phyloP scores from a whole-genome alignment of 2,113 vertebrate species.

The Calidris pugnax region DNA sequence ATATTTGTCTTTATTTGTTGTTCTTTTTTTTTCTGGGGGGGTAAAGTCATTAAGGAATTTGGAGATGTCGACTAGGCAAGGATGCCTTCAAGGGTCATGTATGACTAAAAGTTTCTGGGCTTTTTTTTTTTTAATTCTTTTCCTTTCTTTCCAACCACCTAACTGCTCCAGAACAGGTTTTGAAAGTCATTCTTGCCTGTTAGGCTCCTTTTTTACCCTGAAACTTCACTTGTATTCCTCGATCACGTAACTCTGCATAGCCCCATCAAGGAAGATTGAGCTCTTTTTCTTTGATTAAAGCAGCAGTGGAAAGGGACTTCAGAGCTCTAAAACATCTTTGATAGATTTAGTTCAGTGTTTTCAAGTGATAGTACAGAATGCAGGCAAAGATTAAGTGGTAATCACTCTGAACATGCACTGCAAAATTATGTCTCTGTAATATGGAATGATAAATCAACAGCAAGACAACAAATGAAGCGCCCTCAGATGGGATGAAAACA shows the following conservation, averaged over 20 bases:
- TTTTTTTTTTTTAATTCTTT: background rate
- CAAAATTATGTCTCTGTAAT: background rate
- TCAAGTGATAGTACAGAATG: background rate
- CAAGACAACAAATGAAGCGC: background rate
- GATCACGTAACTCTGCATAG: background rate
- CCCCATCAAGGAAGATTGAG: background rate
- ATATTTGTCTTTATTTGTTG: background rate
- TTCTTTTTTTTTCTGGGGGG: background rate
- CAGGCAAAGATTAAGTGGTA: background rate
- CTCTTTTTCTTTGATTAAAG: background rate
- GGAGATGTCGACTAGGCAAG: background rate
- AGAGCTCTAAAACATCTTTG: background rate
- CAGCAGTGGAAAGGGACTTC: background rate
- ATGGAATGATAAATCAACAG: background rate
- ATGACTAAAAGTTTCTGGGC: background rate
- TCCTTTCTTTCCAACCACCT: background rate
- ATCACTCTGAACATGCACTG: background rate
- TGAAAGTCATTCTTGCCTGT: background rate
- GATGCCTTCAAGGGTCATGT: background rate
- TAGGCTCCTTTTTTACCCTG: background rate
- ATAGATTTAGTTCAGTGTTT: background rate
- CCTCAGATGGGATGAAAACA: background rate
- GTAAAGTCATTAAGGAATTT: fast-evolving
- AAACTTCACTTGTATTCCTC: background rate
- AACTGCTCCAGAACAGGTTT: background rate